Evolutionary conservation across 1,140 invertebrate species (phyloP).

Genomic region (Doryteuthis pealeii): DNA sequence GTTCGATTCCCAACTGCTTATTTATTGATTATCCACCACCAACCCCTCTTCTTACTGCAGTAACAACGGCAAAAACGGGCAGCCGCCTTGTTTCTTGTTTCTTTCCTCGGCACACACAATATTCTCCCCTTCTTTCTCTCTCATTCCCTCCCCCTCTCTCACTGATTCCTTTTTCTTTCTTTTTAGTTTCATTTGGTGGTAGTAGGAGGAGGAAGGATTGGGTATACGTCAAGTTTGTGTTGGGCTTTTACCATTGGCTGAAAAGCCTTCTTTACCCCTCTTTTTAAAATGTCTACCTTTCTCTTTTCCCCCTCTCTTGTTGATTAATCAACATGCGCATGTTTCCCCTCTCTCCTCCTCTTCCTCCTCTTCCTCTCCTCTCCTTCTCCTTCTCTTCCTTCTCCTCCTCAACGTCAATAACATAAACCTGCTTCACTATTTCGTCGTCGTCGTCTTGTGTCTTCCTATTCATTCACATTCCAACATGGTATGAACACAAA

Average conservation of each 20-base stretch:
- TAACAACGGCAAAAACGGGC: too few relatives aligned
- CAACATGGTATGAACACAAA: slow-evolving; percentile 1
- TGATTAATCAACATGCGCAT: background rate
- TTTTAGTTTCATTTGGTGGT: background rate
- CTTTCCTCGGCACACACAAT: too few relatives aligned
- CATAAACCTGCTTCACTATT: too few relatives aligned
- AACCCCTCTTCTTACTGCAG: too few relatives aligned
- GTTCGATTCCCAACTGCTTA: too few relatives aligned
- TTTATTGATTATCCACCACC: too few relatives aligned
- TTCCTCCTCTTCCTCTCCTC: too few relatives aligned
- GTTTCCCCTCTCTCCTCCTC: background rate
- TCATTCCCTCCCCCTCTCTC: background rate
- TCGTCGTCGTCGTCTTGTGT: too few relatives aligned
- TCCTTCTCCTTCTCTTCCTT: background rate
- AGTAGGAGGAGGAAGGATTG: background rate
- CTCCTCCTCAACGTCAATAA: too few relatives aligned
- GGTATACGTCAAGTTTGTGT: too few relatives aligned
- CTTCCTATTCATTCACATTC: background rate
- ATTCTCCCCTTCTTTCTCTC: background rate
- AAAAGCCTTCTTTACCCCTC: background rate
- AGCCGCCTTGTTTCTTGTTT: too few relatives aligned
- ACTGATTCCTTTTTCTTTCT: background rate
- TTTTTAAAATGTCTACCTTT: background rate
- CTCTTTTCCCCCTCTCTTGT: background rate
- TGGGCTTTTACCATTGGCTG: background rate